Base-by-base conservation (phyloP, 2,888 invertebrate genomes). In the Synergus gifuensis region DNA sequence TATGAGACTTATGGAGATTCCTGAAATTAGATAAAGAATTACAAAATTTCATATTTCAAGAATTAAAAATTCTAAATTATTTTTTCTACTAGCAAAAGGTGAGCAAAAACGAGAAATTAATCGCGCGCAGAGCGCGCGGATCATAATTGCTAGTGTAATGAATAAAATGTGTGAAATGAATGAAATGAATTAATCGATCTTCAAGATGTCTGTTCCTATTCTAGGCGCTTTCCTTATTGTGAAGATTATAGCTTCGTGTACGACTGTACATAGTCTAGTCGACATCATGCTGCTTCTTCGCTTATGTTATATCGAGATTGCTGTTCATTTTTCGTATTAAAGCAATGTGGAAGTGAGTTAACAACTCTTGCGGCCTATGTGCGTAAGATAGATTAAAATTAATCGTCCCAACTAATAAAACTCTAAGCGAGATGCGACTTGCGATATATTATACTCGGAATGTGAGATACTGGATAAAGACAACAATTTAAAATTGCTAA, bases 251-350 rank as follows among this genome's bases (percentile, higher is more conserved):
- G 46, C 18, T 69, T 16, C 69, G 36, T n/a, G 69, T 66, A 11
- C 44, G n/a, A n/a, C n/a, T n/a, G n/a, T n/a, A 12, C 49, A 14
- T 69, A 28, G 58, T 3, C 69, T 28, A 49, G 28, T 69, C 69
- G 49, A 69, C 49, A 69, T 69, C 69, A 49, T 69, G 69, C 69
- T 69, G 69, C 46, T 49, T 49, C 69, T 16, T 69, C 46, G 49
- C 49, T 67, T 28, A 28, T 28, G 28, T 3, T 28, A 28, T 64
- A 40, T 40, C 28, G 3, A 62, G 62, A 62, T 62, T 64, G n/a
- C 36, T 64, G 18, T 58, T 58, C 18, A 18, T 58, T 2, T 9
- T 18, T 58, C 58, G 3, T 58, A 58, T 58, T 18, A 18, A 58
- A 18, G 58, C 58, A 58, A 18, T 58, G 18, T 58, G 16, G 18